These are phyloP conservation scores for Glaucidium brasilianum DNA, from an alignment of 2,113 vertebrate genomes.

Conservation along the genomic window DNA sequence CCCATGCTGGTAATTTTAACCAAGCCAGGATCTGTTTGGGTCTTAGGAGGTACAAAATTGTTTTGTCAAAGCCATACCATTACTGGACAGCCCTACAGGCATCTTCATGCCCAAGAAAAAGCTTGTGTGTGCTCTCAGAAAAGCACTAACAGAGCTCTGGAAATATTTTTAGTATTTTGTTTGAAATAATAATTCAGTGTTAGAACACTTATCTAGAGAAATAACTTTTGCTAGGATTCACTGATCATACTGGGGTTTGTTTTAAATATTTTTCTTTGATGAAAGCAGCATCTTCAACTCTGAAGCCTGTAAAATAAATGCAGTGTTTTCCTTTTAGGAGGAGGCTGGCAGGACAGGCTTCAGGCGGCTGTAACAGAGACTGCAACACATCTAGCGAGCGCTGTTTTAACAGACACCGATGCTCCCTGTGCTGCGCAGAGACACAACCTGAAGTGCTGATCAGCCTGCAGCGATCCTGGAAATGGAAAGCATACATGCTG, in stretches of 20 bases:
- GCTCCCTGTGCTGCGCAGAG: not conserved
- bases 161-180: not conserved
- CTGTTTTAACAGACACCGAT: not conserved
- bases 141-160: not conserved
- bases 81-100: not conserved
- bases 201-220: not conserved
- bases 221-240: not conserved
- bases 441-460: not conserved
- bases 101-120: not conserved
- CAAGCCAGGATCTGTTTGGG: not conserved
- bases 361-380: conserved; percentile 43
- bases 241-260: not conserved
- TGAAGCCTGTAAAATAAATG: not conserved
- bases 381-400: not conserved
- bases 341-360: not conserved
- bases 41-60: not conserved
- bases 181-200: not conserved
- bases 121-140: not conserved
- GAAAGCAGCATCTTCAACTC: not conserved
- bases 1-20: not conserved
- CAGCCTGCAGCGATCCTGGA: conserved; percentile 37
- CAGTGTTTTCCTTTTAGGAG: not conserved
- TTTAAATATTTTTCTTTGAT: not conserved
- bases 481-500: conserved; percentile 33
- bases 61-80: not conserved